Percentiles rank a stretch among this genome's conserved stretches.
Evolutionary conservation across 2,888 invertebrate species (phyloP).

Genomic region (Stomorhina lunata): DNA sequence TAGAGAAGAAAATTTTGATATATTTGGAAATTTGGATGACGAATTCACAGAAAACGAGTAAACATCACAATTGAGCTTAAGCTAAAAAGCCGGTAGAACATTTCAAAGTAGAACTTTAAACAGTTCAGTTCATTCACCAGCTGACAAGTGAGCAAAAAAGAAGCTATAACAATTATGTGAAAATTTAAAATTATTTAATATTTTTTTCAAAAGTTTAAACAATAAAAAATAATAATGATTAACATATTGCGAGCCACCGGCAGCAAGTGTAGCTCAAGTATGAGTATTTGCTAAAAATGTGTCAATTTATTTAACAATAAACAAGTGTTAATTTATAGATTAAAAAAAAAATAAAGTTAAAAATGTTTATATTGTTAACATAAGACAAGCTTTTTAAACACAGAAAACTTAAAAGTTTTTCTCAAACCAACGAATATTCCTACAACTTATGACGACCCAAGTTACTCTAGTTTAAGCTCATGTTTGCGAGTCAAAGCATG

Average conservation of each 20-base stretch:
- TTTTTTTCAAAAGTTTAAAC: neutral
- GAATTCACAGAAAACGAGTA: slow-evolving; percentile 29
- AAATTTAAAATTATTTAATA: neutral
- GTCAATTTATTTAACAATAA: slow-evolving; percentile 31
- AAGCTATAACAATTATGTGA: neutral
- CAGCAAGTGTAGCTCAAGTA: neutral
- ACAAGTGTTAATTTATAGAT: slow-evolving; percentile 53
- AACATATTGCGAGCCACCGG: neutral
- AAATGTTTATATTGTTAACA: neutral
- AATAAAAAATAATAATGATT: neutral
- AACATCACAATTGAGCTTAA: neutral
- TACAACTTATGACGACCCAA: slow-evolving; percentile 8
- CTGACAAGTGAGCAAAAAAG: neutral
- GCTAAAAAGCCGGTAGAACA: slow-evolving; percentile 38
- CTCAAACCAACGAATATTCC: neutral
- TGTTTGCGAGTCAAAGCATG: slow-evolving; percentile 55
- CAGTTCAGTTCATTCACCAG: slow-evolving; percentile 25
- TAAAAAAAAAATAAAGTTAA: neutral
- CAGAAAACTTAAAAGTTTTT: neutral
- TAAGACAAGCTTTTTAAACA: slow-evolving; percentile 20
- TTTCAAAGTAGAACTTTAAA: slow-evolving; percentile 35
- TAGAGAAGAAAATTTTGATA: neutral
- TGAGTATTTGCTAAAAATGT: slow-evolving; percentile 21
- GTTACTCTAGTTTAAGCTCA: slow-evolving; percentile 51
- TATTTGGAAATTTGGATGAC: slow-evolving; percentile 12